These are phyloP conservation scores for Argyresthia albistria DNA, from an alignment of 2,888 invertebrate species.

Conservation along the genomic window DNA sequence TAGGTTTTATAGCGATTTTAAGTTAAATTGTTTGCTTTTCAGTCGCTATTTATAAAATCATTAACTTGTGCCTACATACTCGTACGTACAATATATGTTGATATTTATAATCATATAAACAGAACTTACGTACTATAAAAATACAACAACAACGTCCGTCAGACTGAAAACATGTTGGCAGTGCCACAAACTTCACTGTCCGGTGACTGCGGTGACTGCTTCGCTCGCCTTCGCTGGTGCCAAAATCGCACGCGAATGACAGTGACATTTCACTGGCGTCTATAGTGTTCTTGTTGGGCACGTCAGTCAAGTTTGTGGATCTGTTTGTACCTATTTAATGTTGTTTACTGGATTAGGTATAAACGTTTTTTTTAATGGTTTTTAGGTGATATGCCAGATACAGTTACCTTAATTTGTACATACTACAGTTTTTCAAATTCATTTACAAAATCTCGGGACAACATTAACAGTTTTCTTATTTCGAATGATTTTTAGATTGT, in stretches of 20 bases:
- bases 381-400: conserved; percentile 60
- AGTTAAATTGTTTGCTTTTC: neutral
- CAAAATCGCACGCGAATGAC: no score
- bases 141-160: conserved; percentile 45
- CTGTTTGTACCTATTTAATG: no score
- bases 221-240: no score
- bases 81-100: neutral
- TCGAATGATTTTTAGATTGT: no score
- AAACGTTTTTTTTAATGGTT: conserved; percentile 27
- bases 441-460: conserved; percentile 14
- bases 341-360: neutral
- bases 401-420: conserved; percentile 31
- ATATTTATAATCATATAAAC: conserved; percentile 37
- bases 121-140: conserved; percentile 60
- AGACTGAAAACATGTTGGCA: neutral
- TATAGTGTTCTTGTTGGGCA: no score
- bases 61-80: no score
- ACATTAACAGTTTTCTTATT: no score
- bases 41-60: neutral
- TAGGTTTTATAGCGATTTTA: no score
- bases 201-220: no score
- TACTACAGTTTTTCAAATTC: conserved; percentile 23
- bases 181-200: no score
- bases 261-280: no score
- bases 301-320: no score